Percentiles rank a stretch among this genome's conserved stretches.
These are phyloP conservation scores for Apus apus DNA, from an alignment of 2,113 vertebrate species.

Conservation along the genomic window DNA sequence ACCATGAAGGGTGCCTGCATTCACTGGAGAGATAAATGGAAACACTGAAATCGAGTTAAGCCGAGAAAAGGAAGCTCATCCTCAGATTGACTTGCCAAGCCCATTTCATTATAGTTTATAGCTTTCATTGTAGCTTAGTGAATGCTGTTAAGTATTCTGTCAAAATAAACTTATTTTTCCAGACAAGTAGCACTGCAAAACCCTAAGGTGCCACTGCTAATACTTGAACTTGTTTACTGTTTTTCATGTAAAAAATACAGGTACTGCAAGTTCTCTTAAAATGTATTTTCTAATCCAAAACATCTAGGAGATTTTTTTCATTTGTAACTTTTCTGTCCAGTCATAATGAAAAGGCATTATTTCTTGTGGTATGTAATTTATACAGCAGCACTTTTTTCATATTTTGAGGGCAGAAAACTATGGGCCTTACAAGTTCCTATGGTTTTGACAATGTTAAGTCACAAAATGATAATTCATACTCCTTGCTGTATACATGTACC, in stretches of 20 bases:
- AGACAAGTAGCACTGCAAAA: constrained; percentile 8
- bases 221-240: not conserved
- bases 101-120: constrained; percentile 29
- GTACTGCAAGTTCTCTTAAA: not conserved
- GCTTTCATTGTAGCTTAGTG: not conserved
- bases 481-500: not conserved
- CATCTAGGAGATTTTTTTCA: not conserved
- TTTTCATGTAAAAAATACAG: not conserved
- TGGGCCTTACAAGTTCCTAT: not conserved
- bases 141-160: constrained; percentile 40
- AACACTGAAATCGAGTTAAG: constrained; percentile 36
- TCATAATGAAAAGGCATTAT: not conserved
- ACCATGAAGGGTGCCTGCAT: constrained; percentile 28
- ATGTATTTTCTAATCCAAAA: not conserved
- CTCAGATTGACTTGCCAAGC: constrained; percentile 37
- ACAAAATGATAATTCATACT: not conserved
- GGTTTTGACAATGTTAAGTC: not conserved
- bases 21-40: constrained; percentile 38
- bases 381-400: not conserved
- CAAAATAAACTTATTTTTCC: constrained; percentile 46
- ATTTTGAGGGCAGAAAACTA: not conserved
- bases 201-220: not conserved
- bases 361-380: not conserved
- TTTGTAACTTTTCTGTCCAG: not conserved
- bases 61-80: constrained; percentile 25